Evolutionary conservation across 2,888 invertebrate species (phyloP).

Genomic region (Microlaimidae sp.): DNA sequence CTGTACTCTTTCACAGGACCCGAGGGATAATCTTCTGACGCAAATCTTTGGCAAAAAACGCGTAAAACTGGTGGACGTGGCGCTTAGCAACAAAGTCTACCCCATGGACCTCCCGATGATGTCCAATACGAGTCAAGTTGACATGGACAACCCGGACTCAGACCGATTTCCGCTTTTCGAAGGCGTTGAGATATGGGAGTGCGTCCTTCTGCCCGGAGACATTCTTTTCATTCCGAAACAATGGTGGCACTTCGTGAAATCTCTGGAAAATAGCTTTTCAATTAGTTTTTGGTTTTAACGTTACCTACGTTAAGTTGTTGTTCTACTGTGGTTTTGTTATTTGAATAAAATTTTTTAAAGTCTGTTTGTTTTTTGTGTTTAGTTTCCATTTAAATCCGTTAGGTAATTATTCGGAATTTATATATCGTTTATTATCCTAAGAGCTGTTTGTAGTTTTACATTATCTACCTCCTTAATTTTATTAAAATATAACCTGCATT

Average conservation of each 20-base stretch:
- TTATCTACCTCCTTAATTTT: too few species aligned
- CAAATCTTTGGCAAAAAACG: constrained; percentile 60
- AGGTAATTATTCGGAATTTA: too few species aligned
- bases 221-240: constrained; percentile 81
- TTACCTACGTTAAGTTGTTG: too few species aligned
- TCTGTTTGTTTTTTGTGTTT: too few species aligned
- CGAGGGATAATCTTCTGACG: constrained; percentile 30
- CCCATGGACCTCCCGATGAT: constrained; percentile 58
- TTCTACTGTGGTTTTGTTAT: too few species aligned
- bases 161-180: constrained; percentile 52
- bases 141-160: constrained; percentile 59
- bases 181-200: too few species aligned
- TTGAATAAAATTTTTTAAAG: too few species aligned
- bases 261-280: constrained; percentile 73
- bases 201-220: constrained; percentile 61
- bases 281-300: constrained; percentile 75
- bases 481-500: too few species aligned
- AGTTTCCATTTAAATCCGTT: too few species aligned
- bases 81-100: constrained; percentile 54
- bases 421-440: too few species aligned
- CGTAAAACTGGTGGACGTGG: constrained; percentile 61
- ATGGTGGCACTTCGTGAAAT: constrained; percentile 92
- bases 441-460: too few species aligned
- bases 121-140: constrained; percentile 66
- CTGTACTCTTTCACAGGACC: too few species aligned